Evolutionary conservation across 2,888 invertebrate species (phyloP), one percentile per base, ranked within the genome.

Genomic region (Cantharis rustica): DNA sequence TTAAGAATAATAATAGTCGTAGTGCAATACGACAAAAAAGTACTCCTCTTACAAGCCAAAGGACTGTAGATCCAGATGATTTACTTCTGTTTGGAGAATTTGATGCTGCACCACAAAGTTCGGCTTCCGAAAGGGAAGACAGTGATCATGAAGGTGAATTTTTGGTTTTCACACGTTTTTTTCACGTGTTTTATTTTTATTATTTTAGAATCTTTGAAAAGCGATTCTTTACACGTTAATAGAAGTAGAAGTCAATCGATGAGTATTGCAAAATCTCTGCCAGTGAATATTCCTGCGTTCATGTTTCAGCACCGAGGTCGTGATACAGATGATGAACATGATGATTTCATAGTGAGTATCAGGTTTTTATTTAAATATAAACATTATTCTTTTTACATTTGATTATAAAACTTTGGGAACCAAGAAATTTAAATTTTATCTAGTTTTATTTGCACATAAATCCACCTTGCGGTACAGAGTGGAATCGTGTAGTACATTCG

Each of bases 81-180:
- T 89, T 96, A 79, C 96, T 96, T 85, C 93, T 93, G 82, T 89
- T 96, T 82, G 96, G 96, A 86, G 95, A 93, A 71, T 91, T 91
- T 88, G 93, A 93, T 82, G 89, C 89, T 61, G 83, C 80, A 16
- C 81, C 84, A 69, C 88, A 89, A 0, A 80, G 81, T 17, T 87
- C 80, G 61, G 70, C 79, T 20, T 90, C 91, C 81, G 93, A 94
- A 76, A 92, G 93, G 81, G 93, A 74, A 47, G 79, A 79, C 16
- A 75, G 75, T 68, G 94, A 94, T 87, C 93, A 92, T 68, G 95
- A 95, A 88, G 93, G 95, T 94, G 88, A 89, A 70, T 20, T 61
- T 10, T 20, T 17, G 13, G 61, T 27, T 16, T 61, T 73, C 13
- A n/a, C n/a, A 2, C 47, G 13, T 11, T 13, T 64, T 64, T 11